Conservation (phyloP, 2,888 invertebrate genomes). For the Hetaerina titia region DNA sequence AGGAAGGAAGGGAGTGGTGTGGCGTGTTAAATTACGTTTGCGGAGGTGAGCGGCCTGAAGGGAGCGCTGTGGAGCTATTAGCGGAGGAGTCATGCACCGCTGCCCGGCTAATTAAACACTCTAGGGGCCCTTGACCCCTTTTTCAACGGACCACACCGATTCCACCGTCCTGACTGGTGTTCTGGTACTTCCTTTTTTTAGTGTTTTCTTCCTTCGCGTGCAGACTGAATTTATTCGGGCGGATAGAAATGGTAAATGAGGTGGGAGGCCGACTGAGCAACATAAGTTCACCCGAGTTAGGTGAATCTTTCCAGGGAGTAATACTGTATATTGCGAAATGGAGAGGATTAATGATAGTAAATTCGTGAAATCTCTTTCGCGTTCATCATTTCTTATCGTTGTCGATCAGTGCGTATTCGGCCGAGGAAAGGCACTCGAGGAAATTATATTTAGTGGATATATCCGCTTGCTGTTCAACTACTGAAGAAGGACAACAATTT, state of each 20-base stretch:
- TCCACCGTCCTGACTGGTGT: not conserved
- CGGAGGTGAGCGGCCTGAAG: not conserved
- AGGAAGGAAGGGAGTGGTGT: not conserved
- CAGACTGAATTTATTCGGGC: conserved; percentile 2
- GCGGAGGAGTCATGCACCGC: not conserved
- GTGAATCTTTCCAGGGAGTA: not conserved
- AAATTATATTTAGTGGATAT: too few species aligned
- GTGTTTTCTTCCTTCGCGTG: conserved; percentile 5
- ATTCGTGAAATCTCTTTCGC: not conserved
- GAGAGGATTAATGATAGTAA: not conserved
- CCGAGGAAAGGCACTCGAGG: too few species aligned
- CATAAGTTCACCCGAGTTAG: not conserved
- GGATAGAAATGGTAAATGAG: not conserved
- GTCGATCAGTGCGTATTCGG: not conserved
- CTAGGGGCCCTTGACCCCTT: not conserved
- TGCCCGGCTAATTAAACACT: conserved; percentile 13
- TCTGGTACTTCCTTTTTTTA: not conserved
- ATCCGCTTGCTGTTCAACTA: too few species aligned
- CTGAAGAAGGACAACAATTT: too few species aligned
- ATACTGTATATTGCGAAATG: not conserved
- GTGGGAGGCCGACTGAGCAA: not conserved
- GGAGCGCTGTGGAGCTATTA: not conserved
- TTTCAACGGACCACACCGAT: not conserved
- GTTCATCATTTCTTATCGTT: not conserved
- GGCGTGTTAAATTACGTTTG: not conserved